These are phyloP conservation scores for Bettongia penicillata DNA, from an alignment of 2,113 vertebrate species.

Conservation along the genomic window DNA sequence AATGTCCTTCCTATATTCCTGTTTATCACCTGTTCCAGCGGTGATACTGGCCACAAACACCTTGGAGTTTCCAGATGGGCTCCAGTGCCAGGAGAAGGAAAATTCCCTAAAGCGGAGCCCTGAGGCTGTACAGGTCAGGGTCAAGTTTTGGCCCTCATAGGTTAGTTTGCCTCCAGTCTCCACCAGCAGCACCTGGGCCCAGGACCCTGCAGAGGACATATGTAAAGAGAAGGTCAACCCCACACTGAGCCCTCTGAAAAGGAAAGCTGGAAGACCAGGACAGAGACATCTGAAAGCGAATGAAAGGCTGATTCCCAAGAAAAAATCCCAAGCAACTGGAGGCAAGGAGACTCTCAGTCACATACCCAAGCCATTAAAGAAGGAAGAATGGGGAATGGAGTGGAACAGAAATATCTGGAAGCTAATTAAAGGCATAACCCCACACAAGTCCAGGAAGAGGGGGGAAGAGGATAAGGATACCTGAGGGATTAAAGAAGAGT, in stretches of 20 bases:
- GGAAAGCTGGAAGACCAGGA: not conserved
- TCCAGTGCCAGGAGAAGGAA: not conserved
- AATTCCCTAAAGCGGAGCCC: not conserved
- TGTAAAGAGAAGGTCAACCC: not conserved
- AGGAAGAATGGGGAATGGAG: not conserved
- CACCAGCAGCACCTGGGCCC: not conserved
- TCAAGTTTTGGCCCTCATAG: not conserved
- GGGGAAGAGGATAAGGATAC: not conserved
- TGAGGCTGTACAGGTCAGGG: not conserved
- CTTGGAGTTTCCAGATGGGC: not conserved
- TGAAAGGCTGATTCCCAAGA: not conserved
- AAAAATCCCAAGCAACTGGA: not conserved
- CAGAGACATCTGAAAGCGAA: not conserved
- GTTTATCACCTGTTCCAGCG: not conserved
- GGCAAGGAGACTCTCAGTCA: not conserved
- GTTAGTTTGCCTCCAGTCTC: not conserved
- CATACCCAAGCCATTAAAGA: not conserved
- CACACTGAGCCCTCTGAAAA: not conserved
- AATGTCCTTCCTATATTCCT: not conserved
- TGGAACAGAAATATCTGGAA: not conserved
- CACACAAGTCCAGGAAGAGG: not conserved
- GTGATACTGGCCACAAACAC: not conserved
- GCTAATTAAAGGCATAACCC: not conserved
- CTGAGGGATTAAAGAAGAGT: not conserved
- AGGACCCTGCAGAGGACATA: conserved; percentile 1